Base-by-base conservation (phyloP, 2,113 vertebrate species). In the Ctenomys sociabilis region DNA sequence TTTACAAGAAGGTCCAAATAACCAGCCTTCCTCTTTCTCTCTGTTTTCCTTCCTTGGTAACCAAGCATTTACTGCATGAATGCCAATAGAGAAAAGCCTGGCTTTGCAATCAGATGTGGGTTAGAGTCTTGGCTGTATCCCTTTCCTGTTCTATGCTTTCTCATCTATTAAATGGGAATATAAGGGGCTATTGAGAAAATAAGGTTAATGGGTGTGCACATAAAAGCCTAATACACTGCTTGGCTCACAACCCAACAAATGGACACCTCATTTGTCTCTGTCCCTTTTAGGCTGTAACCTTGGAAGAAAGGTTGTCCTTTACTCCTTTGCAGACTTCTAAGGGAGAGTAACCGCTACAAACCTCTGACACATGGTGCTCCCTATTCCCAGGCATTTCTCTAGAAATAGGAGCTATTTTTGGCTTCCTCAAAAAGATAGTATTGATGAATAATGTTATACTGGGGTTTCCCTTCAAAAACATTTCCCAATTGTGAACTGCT, bases 151-250 rank as follows among this genome's bases (percentile, higher is more conserved):
- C 66, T 78, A 30, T 64, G 6, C 54, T 80, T 96, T 35, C 16
- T 93, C 61, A 43, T 54, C 84, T 96, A 7, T 90, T 82, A 95
- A 91, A 78, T 73, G 45, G 45, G 10, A 3, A 80, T 28, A 86
- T 22, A 64, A 54, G 54, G 24, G 84, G 9, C 6, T 68, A 88
- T 14, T 63, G 7, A 86, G 19, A 95, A 96, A 77, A 85, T 64
- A 57, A 72, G 5, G 10, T 83, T 22, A 57, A 32, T 5, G 0
- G 59, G 52, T 57, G 14, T 45, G 57, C 10, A 70, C 43, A 30
- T 64, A 70, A 95, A 96, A 37, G 72, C n/a, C 63, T 68, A 59
- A 8, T 2, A 21, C 17, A 81, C 28, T 52, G 8, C 13, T 87
- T 59, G 40, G 17, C 13, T 24, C 16, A 1, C 52, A 22, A 40